Evolutionary conservation across 2,888 invertebrate genomes (phyloP), one percentile per base, ranked within the genome.

Genomic region (Aspidiotus destructor): DNA sequence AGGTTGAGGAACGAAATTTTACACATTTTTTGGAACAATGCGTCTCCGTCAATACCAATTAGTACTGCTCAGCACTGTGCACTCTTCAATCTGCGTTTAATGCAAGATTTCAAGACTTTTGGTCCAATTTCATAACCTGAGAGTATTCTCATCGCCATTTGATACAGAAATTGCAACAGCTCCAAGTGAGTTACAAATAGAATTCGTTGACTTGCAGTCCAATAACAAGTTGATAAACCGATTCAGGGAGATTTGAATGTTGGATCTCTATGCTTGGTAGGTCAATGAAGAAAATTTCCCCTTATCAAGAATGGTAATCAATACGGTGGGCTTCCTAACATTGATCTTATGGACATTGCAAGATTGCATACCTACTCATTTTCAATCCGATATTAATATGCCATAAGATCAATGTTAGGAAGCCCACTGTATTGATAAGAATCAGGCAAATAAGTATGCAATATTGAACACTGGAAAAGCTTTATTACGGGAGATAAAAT

Each of bases 101-200:
- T 55, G 15, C 55, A 55, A 10, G 16, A 55, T 55, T 55, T 55
- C 55, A 55, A 55, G 55, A 55, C 16, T 55, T 55, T 55, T n/a
- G 52, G 52, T 52, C 52, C 11, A 52, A 5, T 5, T 52, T 3
- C 3, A n/a, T 13, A 13, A 3, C 11, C n/a, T 52, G 52, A 28
- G 28, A 28, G 28, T 5, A 28, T 28, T 28, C 28, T 28, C 28
- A 52, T 13, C 13, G 28, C 28, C 5, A 28, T 28, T 28, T 28
- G 5, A 1, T 3, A 28, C 5, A 28, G 28, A 28, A 13, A 13
- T 11, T 52, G 11, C 13, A 40, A 41, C 15, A 40, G 7, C 41
- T 41, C 13, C 60, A 60, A 41, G 41, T 7, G 41, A 60, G n/a
- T 5, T 40, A 41, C 40, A 60, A 40, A 61, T 28, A n/a, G 41